Base-by-base conservation (phyloP, 2,888 invertebrate species). In the Malachius bipustulatus region DNA sequence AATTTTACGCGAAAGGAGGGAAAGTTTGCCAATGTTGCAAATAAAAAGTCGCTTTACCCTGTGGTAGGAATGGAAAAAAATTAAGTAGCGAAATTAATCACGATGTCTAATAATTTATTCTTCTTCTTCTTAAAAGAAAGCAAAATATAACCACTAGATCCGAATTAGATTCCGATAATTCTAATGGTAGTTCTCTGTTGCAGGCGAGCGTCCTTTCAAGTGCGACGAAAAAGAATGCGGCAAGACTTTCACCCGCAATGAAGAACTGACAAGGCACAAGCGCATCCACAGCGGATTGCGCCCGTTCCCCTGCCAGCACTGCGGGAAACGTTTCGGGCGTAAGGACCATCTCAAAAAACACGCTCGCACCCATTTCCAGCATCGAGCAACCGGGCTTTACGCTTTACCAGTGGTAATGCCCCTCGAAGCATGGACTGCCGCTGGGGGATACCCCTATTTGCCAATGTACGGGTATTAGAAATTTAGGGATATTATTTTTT, bases 301-400 rank as follows among this genome's bases (percentile, higher is more conserved):
- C 30, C 87, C 93, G 1, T 93, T 81, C 57, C 76, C 84, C 0
- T 96, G 94, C 56, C 66, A 74, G 0, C 75, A 82, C 11, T 96
- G 94, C 54, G 85, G 87, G 3, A 96, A 96, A 64, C 75, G 83
- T 42, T 96, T 94, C 56, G 93, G 93, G 0, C 71, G 94, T 28
- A 81, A 91, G 49, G 94, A 96, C 58, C 94, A 96, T 57, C 67
- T 96, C 38, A 90, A 90, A 63, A 96, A 94, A 53, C 94, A 96
- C 56, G 79, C 82, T 38, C 76, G 85, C 52, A 93, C 90, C 0
- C 93, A 94, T 54, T 47, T 72, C 62, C 60, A 73, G 61, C 34
- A 71, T 54, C 47, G 70, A 64, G 0, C 60, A 50, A 19, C 6
- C 6, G 44, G 67, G 49, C 60, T 70, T 50, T 60, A 60, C 40